Conservation (phyloP, 2,113 vertebrate species). For the Manacus vitellinus region DNA sequence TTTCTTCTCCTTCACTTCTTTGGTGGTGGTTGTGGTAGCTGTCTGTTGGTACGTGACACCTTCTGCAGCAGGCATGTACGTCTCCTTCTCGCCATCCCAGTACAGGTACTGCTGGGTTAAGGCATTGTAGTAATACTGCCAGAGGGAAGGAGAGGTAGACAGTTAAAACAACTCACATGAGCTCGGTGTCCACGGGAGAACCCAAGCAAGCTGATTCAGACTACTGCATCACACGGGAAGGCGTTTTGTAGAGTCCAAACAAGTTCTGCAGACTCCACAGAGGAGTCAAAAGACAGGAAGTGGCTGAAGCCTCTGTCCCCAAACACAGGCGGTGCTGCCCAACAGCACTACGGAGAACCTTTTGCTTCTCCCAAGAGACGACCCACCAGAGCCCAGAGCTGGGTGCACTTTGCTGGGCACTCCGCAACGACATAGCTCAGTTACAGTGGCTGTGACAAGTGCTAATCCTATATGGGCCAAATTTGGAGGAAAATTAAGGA, state of each 20-base stretch:
- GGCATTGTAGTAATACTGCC: constrained; percentile 96
- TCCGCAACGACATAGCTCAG: neutral
- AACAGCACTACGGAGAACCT: neutral
- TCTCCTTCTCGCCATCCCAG: constrained; percentile 96
- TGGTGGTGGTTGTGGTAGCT: constrained; percentile 59
- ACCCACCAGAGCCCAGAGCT: neutral
- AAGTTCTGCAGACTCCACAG: neutral
- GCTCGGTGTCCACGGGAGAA: neutral
- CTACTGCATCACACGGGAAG: neutral
- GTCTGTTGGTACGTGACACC: constrained; percentile 73
- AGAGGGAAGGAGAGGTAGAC: neutral
- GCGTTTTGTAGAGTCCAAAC: neutral
- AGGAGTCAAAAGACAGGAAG: neutral
- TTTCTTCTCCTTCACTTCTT: constrained; percentile 93
- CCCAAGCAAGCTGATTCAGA: neutral
- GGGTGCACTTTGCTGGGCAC: neutral
- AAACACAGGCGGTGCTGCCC: neutral
- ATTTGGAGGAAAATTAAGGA: neutral
- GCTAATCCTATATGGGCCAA: neutral
- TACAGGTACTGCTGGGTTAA: constrained; percentile 97
- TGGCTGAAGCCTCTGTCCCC: neutral
- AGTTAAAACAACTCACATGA: neutral
- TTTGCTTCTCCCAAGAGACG: neutral
- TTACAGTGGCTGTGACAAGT: neutral
- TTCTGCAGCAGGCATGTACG: constrained; percentile 87